Evolutionary conservation across 92 coral and sea anemone species (phyloP), one percentile per base, ranked within the genome.

Genomic region (Virgularia gustaviana): DNA sequence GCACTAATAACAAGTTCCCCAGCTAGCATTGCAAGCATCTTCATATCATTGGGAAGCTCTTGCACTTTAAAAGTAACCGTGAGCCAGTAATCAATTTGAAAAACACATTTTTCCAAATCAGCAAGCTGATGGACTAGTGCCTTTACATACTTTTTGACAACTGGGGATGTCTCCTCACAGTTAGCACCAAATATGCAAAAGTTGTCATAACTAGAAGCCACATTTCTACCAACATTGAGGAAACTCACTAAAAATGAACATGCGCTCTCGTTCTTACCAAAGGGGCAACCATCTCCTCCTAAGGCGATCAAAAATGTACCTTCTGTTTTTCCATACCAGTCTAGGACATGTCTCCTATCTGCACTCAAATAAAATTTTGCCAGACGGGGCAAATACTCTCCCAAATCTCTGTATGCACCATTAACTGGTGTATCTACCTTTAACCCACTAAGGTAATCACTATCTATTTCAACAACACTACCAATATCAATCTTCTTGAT

Each of bases 261-360:
- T 4, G 85, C 89, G 36, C 72, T 85, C 36, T 83, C 95, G 28
- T 72, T 60, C 79, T 88, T 88, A 3, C 95, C 95, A 70, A 84
- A 81, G 38, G 89, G 95, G 57, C 85, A 56, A n/a, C 87, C 85
- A 61, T 88, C 89, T 10, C 89, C 77, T 29, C 92, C 92, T 54
- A 87, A 84, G 10, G 89, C 89, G 37, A 88, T 72, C 36, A 73
- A 22, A 53, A 88, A 85, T 8, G 77, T 81, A 15, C 89, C 83
- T 29, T 82, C 87, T 3, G 87, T 85, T 29, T 85, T 76, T 8
- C 85, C 95, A 85, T 85, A 88, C 87, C 89, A 85, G 44, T 85
- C 81, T 49, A 81, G 31, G 16, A 81, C 71, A 66, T 33, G 83
- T 35, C 79, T 64, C 53, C 25, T 43, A 18, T 64, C 63, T 58